These are phyloP conservation scores for Pyrrhura leucotis DNA, from an alignment of 2,797 vertebrate genomes.

Conservation along the genomic window DNA sequence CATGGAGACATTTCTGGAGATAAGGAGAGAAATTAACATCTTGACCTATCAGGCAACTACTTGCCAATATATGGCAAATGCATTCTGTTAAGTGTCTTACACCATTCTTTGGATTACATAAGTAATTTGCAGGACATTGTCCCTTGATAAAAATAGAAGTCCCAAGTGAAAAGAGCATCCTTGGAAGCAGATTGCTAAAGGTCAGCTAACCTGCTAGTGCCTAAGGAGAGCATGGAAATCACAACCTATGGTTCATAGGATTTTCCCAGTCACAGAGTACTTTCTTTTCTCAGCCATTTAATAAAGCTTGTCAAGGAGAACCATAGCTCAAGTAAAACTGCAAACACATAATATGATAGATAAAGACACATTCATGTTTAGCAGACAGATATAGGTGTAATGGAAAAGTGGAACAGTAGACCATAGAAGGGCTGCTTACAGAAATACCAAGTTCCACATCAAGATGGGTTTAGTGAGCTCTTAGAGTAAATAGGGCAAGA, in stretches of 20 bases:
- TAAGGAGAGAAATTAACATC: background rate
- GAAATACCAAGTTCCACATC: background rate
- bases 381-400: background rate
- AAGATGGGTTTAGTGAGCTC: background rate
- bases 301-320: background rate
- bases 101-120: background rate
- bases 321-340: background rate
- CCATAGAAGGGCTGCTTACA: background rate
- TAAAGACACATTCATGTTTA: background rate
- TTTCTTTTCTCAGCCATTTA: background rate
- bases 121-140: background rate
- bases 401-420: background rate
- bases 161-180: background rate
- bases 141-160: background rate
- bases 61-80: background rate
- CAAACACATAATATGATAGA: background rate
- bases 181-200: background rate
- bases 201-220: background rate
- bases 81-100: background rate
- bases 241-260: accelerated
- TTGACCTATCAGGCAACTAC: background rate
- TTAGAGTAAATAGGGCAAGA: background rate
- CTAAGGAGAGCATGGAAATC: background rate
- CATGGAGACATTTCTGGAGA: background rate
- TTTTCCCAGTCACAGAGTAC: background rate